Evolutionary conservation across 1,140 invertebrate genomes (phyloP), one percentile per base, ranked within the genome.

Genomic region (Diprion similis): DNA sequence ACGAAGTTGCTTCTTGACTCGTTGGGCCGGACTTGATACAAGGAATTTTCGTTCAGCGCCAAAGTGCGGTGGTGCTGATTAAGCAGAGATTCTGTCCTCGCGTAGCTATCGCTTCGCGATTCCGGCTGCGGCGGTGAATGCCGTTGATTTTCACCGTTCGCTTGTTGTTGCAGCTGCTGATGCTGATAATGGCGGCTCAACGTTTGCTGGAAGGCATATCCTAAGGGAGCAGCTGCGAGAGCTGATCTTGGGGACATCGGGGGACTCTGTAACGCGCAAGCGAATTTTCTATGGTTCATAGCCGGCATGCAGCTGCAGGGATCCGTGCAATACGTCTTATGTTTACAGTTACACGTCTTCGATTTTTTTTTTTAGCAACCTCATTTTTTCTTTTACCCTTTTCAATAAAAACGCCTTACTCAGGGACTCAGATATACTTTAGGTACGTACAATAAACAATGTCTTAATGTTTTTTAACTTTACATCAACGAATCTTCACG

Each of bases 191-290:
- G 48, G 48, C 51, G 68, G n/a, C 11, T 13, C 51, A 17, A 15
- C 11, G 11, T 67, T 51, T 75, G 73, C 66, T 73, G 78, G 71
- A 77, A 77, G 73, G 77, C 76, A 77, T 80, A 75, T 76, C 81
- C 80, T 80, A 80, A 79, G 75, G 80, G 78, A 68, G 79, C 78
- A 77, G 78, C 79, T 75, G 72, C 76, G 79, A 80, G 79, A 71
- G 76, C 78, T 67, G 80, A 70, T 74, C 79, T 78, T 59, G 84
- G 82, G 79, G 85, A 85, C 77, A 85, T 79, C 68, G 83, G 83
- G 78, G 86, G 83, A 79, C 84, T 88, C 87, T 88, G 86, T 71
- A 84, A 84, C 73, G 79, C 80, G 84, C 75, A 86, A 86, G 82
- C 84, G 76, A 83, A 80, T 75, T 70, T 69, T 79, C 75, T 82